Evolutionary conservation across 2,888 invertebrate species (phyloP).

Genomic region (Mythimna albipuncta): DNA sequence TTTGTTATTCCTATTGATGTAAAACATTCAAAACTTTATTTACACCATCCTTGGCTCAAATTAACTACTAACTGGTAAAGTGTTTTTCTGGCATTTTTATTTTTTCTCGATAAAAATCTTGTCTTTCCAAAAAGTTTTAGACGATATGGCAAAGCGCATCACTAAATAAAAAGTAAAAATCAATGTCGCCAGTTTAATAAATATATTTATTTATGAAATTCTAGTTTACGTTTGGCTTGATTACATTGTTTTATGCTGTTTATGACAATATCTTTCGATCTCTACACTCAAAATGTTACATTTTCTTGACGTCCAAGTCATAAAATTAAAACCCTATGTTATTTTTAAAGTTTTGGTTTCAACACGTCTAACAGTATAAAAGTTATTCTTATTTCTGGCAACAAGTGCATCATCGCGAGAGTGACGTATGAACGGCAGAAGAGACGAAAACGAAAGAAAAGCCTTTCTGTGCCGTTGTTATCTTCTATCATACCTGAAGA

Average conservation of each 20-base stretch:
- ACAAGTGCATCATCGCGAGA: constrained; percentile 79
- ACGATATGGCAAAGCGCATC: constrained; percentile 9
- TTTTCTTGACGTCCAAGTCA: background rate
- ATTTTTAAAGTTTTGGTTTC: constrained; percentile 12
- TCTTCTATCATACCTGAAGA: constrained; percentile 89
- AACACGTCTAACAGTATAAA: constrained; percentile 59
- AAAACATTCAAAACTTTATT: too few species aligned
- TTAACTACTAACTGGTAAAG: too few species aligned
- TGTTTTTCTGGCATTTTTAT: too few species aligned
- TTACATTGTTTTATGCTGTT: background rate
- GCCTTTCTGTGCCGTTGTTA: constrained; percentile 91
- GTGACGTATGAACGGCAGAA: constrained; percentile 90
- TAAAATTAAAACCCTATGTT: background rate
- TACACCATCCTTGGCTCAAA: too few species aligned
- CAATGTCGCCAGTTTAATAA: constrained; percentile 15
- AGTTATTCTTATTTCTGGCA: constrained; percentile 63
- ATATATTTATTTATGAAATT: background rate
- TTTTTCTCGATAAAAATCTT: too few species aligned
- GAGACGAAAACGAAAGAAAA: constrained; percentile 89
- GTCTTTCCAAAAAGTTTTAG: background rate
- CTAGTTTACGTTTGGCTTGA: background rate
- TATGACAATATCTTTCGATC: background rate
- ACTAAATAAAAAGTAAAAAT: background rate
- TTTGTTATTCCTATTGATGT: too few species aligned
- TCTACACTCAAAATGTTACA: background rate